A percentile compares a stretch with the other conserved stretches of the same genome.
Conservation (phyloP, 1,140 invertebrate genomes). For the Drosophila kepulauana region DNA sequence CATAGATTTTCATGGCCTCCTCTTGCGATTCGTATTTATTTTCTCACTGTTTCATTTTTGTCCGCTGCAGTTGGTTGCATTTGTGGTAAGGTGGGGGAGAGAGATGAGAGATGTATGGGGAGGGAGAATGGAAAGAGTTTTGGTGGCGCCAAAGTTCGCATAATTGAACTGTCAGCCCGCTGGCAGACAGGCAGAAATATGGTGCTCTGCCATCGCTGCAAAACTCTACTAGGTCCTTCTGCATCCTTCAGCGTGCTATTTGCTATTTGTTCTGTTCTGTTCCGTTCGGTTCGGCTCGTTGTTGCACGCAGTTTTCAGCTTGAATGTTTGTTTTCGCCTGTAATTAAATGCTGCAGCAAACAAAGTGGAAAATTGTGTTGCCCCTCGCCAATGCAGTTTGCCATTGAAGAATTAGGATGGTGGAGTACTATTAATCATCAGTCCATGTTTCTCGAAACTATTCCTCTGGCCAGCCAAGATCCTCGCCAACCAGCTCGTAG, state of each 20-base stretch:
- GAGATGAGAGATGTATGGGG: not conserved
- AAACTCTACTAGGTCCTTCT: not conserved
- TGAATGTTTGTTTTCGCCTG: constrained; percentile 20
- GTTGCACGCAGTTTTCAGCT: constrained; percentile 18
- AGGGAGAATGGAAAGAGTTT: constrained; percentile 7
- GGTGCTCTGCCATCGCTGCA: constrained; percentile 18
- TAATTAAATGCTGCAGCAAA: constrained; percentile 41
- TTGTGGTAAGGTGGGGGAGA: not conserved
- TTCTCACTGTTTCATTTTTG: constrained; percentile 16
- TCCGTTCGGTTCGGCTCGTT: not conserved
- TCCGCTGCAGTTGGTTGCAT: constrained; percentile 22
- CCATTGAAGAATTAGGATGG: constrained; percentile 4
- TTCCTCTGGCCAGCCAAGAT: constrained; percentile 89
- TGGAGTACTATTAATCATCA: constrained; percentile 23
- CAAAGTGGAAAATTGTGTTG: constrained; percentile 27
- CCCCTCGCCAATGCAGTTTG: not conserved
- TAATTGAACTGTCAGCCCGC: constrained; percentile 79
- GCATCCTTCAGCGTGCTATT: not conserved
- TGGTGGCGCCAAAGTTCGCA: constrained; percentile 57
- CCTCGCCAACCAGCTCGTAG: constrained; percentile 96
- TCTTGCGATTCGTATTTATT: constrained; percentile 2
- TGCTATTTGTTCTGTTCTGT: no score
- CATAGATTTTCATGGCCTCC: constrained; percentile 63
- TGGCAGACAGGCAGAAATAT: constrained; percentile 48
- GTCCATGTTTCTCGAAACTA: constrained; percentile 66